Evolutionary conservation across 2,797 vertebrate genomes (phyloP).

Genomic region (Argentina silus): DNA sequence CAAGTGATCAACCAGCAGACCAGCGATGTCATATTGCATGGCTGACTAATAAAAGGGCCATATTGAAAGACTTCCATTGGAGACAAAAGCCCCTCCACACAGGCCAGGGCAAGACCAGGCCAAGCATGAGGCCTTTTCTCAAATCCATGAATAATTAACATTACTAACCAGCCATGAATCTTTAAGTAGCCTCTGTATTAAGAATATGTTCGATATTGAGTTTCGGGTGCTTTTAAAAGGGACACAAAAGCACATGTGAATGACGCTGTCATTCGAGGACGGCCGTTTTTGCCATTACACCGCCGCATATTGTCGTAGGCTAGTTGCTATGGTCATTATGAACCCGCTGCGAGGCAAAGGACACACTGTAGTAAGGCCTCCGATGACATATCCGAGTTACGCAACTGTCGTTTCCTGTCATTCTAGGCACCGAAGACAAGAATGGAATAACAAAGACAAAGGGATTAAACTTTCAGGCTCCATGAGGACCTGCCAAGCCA

Average conservation of each 20-base stretch:
- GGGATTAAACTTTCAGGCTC: slow-evolving; percentile 31
- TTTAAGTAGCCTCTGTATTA: slow-evolving; percentile 75
- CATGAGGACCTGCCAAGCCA: slow-evolving; percentile 3
- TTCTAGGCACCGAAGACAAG: background rate
- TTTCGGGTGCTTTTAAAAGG: slow-evolving; percentile 68
- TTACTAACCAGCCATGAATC: slow-evolving; percentile 81
- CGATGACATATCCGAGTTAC: slow-evolving; percentile 19
- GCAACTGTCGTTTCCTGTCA: background rate
- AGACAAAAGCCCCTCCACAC: slow-evolving; percentile 40
- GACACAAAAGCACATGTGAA: slow-evolving; percentile 56
- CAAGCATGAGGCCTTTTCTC: slow-evolving; percentile 66
- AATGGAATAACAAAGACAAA: background rate
- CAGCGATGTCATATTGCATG: slow-evolving; percentile 31
- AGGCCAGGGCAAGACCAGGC: slow-evolving; percentile 50
- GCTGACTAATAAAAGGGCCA: slow-evolving; percentile 33
- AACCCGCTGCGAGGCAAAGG: background rate
- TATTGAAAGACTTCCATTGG: slow-evolving; percentile 43
- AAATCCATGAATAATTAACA: slow-evolving; percentile 81
- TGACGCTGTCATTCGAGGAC: slow-evolving; percentile 58
- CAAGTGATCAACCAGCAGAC: background rate
- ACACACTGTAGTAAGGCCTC: background rate
- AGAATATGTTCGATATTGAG: slow-evolving; percentile 72
- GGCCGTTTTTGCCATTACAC: slow-evolving; percentile 54
- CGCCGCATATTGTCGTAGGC: slow-evolving; percentile 15
- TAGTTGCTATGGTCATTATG: slow-evolving; percentile 13